A percentile compares a stretch with the other conserved stretches of the same genome.
Evolutionary conservation across 2,113 vertebrate species (phyloP).

Genomic region (Opisthocomus hoazin): DNA sequence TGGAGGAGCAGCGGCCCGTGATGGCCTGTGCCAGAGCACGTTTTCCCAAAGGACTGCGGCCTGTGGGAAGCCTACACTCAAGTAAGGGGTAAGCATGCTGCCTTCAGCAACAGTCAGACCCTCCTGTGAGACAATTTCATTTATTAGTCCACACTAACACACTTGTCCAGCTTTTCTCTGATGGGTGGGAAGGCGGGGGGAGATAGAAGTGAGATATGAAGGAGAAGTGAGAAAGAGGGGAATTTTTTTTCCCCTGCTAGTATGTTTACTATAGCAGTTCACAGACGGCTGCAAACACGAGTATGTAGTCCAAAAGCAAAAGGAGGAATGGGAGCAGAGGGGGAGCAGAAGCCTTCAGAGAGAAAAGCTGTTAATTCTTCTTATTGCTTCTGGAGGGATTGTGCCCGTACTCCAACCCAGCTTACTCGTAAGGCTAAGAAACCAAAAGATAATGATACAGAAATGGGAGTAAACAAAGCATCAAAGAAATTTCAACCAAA

Average conservation of each 20-base stretch:
- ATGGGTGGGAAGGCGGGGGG: fast-evolving
- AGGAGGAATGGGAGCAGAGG: background rate
- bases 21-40: too few relatives aligned
- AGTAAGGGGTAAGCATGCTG: background rate
- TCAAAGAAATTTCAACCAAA: background rate
- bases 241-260: background rate
- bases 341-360: background rate
- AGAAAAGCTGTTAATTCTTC: background rate
- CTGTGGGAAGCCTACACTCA: background rate
- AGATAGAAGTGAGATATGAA: background rate
- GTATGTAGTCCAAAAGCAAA: background rate
- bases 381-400: background rate
- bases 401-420: background rate
- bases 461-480: background rate
- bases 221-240: background rate
- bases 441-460: background rate
- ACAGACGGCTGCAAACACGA: background rate
- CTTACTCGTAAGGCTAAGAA: background rate
- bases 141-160: background rate
- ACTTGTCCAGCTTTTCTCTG: background rate
- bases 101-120: background rate
- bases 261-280: background rate
- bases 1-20: fast-evolving
- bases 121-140: background rate
- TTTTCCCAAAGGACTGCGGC: background rate